Evolutionary conservation across 2,888 invertebrate species (phyloP).

Genomic region (Apocheima hispidaria): DNA sequence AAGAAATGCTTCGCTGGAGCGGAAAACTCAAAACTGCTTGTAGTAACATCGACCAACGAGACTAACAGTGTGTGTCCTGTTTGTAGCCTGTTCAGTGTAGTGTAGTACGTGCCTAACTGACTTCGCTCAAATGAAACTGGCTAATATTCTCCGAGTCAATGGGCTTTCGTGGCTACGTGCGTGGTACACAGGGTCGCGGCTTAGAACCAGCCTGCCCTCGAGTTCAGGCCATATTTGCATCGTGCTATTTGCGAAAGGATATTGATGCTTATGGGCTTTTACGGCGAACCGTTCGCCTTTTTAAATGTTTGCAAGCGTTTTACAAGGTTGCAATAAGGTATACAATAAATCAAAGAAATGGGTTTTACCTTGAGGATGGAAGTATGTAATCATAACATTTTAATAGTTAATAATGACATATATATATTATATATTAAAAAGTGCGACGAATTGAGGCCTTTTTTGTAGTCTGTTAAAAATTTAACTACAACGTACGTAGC

Average conservation of each 20-base stretch:
- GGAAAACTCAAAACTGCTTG: too few relatives aligned
- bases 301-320: background rate
- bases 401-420: too few relatives aligned
- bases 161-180: background rate
- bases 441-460: too few relatives aligned
- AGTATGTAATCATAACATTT: too few relatives aligned
- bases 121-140: background rate
- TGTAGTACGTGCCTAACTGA: background rate
- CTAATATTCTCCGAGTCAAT: background rate
- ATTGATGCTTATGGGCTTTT: slow-evolving; percentile 4
- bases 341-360: too few relatives aligned
- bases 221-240: background rate
- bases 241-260: slow-evolving; percentile 18
- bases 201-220: background rate
- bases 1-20: background rate
- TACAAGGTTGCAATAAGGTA: too few relatives aligned
- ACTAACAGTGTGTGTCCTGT: too few relatives aligned
- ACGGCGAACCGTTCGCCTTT: slow-evolving; percentile 2
- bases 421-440: too few relatives aligned
- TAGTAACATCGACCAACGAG: too few relatives aligned
- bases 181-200: background rate
- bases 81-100: background rate
- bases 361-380: too few relatives aligned
- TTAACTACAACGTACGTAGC: too few relatives aligned
- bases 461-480: too few relatives aligned